phyloP scores from a whole-genome alignment of 2,113 vertebrate genomes.

The Synodontis membranacea region DNA sequence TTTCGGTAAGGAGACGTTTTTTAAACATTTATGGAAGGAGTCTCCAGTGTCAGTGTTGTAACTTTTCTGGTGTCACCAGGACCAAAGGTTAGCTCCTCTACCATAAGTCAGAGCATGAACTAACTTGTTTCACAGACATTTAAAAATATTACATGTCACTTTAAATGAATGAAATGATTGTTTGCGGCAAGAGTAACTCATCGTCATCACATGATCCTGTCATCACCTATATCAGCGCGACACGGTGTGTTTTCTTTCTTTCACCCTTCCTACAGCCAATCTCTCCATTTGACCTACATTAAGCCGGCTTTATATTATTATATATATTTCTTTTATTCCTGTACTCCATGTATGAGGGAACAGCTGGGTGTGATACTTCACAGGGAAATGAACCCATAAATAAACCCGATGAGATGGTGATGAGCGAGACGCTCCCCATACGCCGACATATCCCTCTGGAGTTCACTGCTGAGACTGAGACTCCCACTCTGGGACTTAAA shows the following conservation, averaged over 20 bases:
- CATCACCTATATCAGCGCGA: neutral
- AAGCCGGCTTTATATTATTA: neutral
- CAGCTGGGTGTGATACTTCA: neutral
- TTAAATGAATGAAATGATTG: neutral
- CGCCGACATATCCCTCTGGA: slow-evolving; percentile 1
- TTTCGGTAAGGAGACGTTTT: neutral
- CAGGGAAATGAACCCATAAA: slow-evolving; percentile 23
- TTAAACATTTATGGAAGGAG: neutral
- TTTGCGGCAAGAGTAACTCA: neutral
- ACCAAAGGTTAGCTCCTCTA: too few species aligned
- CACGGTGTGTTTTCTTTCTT: neutral
- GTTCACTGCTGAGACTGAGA: slow-evolving; percentile 1
- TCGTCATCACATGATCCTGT: neutral
- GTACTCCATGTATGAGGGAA: neutral
- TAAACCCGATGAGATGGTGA: neutral
- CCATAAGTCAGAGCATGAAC: too few species aligned
- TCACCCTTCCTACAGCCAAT: neutral
- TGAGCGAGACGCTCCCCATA: neutral
- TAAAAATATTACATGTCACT: neutral
- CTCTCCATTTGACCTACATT: neutral
- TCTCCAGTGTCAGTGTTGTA: neutral
- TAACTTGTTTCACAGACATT: neutral
- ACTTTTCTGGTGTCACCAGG: neutral
- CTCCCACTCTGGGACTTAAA: neutral
- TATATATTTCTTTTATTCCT: neutral